phyloP scores from a whole-genome alignment of 2,888 invertebrate genomes.

The Eristalis arbustorum region DNA sequence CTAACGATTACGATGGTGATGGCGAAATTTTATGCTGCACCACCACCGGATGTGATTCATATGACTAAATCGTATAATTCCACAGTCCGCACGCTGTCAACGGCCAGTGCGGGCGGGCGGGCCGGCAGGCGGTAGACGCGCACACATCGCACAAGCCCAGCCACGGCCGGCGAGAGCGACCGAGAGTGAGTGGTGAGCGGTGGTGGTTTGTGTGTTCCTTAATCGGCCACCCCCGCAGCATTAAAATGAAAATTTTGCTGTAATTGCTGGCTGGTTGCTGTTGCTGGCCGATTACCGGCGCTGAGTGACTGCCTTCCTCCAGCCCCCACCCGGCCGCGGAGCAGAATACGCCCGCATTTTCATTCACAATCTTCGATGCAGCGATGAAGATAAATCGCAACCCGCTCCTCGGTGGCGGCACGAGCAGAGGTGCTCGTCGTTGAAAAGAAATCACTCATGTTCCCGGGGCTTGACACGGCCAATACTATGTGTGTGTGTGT shows the following conservation, averaged over 20 bases:
- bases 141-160: constrained; percentile 1
- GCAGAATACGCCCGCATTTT: constrained; percentile 55
- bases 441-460: constrained; percentile 56
- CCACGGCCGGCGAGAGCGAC: not conserved
- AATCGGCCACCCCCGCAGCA: constrained; percentile 67
- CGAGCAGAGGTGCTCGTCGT: constrained; percentile 12
- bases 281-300: constrained; percentile 52
- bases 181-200: not conserved
- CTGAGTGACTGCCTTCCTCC: constrained; percentile 48
- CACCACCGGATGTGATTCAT: constrained; percentile 69
- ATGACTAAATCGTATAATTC: constrained; percentile 68
- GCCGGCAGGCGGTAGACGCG: constrained; percentile 29
- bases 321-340: not conserved
- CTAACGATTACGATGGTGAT: constrained; percentile 29
- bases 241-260: constrained; percentile 15
- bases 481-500: too few relatives aligned
- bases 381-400: constrained; percentile 64
- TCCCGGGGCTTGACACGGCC: constrained; percentile 46
- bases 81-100: constrained; percentile 3
- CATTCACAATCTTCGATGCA: constrained; percentile 52
- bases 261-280: constrained; percentile 48
- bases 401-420: constrained; percentile 11
- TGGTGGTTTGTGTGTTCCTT: constrained; percentile 48
- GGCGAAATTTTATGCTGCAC: constrained; percentile 69
- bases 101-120: not conserved